These are phyloP conservation scores for Helarctos malayanus DNA, from an alignment of 2,797 vertebrate genomes.

Conservation along the genomic window DNA sequence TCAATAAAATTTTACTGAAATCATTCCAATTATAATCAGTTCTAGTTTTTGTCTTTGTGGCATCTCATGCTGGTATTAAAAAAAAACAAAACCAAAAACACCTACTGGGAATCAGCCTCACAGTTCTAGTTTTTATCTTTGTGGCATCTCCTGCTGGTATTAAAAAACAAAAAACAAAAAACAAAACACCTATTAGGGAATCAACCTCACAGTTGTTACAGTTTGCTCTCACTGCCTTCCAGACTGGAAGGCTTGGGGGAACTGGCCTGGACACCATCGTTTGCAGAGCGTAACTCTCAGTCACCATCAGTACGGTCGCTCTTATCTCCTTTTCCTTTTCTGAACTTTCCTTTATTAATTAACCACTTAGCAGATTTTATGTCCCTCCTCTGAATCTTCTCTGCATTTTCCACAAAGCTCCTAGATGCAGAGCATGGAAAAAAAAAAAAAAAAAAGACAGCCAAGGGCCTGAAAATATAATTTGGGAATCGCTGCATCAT, in stretches of 20 bases:
- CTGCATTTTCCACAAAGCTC: background rate
- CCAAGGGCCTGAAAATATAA: background rate
- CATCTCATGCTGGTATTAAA: background rate
- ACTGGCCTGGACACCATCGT: rapidly evolving
- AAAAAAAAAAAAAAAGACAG: background rate
- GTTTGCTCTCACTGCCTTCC: background rate
- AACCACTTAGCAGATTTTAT: background rate
- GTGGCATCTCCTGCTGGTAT: background rate
- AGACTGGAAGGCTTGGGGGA: background rate
- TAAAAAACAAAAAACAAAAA: background rate
- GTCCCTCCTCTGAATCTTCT: background rate
- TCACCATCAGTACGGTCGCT: background rate
- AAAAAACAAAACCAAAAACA: too few relatives aligned
- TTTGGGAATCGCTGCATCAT: background rate
- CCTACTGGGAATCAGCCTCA: background rate
- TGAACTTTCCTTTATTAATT: background rate
- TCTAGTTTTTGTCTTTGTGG: constrained; percentile 1
- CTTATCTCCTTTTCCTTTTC: background rate
- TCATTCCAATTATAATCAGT: background rate
- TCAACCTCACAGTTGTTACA: background rate
- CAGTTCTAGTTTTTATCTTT: background rate
- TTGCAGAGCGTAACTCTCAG: background rate
- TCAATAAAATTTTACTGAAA: constrained; percentile 11
- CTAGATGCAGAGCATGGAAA: background rate
- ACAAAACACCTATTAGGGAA: too few relatives aligned